Evolutionary conservation across 2,888 invertebrate species (phyloP), one percentile per base, ranked within the genome.

Genomic region (Cyclophora punctaria): DNA sequence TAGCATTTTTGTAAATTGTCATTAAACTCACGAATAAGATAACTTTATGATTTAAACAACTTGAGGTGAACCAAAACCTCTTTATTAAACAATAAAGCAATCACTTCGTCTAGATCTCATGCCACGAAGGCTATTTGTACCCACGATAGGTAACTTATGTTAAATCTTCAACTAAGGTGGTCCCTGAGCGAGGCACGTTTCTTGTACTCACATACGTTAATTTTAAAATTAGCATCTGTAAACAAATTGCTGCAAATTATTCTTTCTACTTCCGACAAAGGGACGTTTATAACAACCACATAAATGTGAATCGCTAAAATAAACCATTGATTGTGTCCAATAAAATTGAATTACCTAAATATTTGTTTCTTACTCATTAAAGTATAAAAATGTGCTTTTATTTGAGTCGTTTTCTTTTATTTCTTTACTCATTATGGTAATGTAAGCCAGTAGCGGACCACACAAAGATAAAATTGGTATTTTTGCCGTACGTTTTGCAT

Each of bases 161-260:
- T 34, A 55, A 63, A 57, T 60, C 59, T 66, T 71, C 79, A 49
- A 78, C 76, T 66, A 71, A 58, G 87, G 87, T 87, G 87, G 87
- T 87, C 87, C 71, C 61, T 63, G 60, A 58, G 59, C 62, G 59
- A 71, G 63, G 83, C 86, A 86, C 85, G 87, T 86, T 84, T 84
- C 80, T 81, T 78, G 77, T 78, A 83, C 75, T 81, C 78, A 80
- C 78, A 76, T 80, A 83, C 71, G 83, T 83, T 81, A 79, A 84
- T 84, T 86, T 85, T 80, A 85, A 87, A 86, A 87, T 87, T 83
- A 82, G 81, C 83, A 77, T 80, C 70, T 60, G 78, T 74, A 80
- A 80, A 84, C 82, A 78, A 78, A 82, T 79, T 79, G 74, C 71
- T 68, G 75, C 64, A 72, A 78, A 83, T 78, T 72, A 72, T 76